These are phyloP conservation scores for Ichneumon xanthorius DNA, from an alignment of 2,888 invertebrate species.

Conservation along the genomic window DNA sequence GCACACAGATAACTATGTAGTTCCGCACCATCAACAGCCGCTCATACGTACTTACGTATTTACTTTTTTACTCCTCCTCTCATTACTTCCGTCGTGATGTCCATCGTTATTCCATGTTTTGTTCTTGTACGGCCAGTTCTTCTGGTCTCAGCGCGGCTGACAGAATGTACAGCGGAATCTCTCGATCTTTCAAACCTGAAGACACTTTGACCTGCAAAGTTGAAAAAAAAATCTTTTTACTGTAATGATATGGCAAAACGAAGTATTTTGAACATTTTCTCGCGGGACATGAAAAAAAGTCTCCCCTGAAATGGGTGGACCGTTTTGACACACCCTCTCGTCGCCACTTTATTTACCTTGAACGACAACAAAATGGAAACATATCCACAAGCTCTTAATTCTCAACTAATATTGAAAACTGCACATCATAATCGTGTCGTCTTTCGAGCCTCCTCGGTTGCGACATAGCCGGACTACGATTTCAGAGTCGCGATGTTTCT, in stretches of 20 bases:
- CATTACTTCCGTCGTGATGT: slow-evolving; percentile 28
- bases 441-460: neutral
- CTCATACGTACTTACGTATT: neutral
- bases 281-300: neutral
- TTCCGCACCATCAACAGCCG: neutral
- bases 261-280: neutral
- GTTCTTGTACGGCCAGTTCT: slow-evolving; percentile 1
- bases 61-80: slow-evolving; percentile 25
- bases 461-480: too few relatives aligned
- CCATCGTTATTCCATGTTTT: slow-evolving; percentile 40
- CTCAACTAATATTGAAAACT: neutral
- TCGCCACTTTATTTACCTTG: neutral
- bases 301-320: neutral
- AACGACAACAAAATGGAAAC: neutral
- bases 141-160: neutral
- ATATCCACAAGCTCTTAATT: neutral
- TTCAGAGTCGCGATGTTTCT: neutral
- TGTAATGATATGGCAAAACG: neutral
- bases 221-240: neutral
- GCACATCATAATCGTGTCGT: neutral
- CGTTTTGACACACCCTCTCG: neutral
- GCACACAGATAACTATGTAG: slow-evolving; percentile 18
- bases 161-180: neutral
- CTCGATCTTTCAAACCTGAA: neutral
- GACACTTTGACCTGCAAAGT: neutral